Base-by-base conservation (phyloP, 1,140 invertebrate species). In the Lethrus apterus region DNA sequence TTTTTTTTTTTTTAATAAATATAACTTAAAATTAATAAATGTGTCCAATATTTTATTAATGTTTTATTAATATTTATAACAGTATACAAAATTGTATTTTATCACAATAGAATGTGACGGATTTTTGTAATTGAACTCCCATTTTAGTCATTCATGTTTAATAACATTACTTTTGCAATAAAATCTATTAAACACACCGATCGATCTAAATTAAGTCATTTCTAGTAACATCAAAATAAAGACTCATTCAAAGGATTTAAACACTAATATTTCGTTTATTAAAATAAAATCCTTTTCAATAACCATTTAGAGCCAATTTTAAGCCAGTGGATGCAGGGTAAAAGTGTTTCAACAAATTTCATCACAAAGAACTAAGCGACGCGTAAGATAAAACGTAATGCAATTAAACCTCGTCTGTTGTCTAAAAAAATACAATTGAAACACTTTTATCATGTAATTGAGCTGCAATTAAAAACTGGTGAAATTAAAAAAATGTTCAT, bases 71-170 rank as follows among this genome's bases (percentile, higher is more conserved):
- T 36, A 40, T 40, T 47, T 47, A 26, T 44, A 54, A 57, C 52
- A 57, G 35, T 38, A 38, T 38, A 38, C 35, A 57, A 57, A 57
- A 38, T 54, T 42, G 45, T 48, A 46, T 57, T 51, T 44, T 56
- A 56, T 56, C 54, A 56, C 55, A 57, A 51, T 48, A 41, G 38
- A 44, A 33, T 36, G 52, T 54, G 55, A 54, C 51, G 50, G 51
- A 56, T 46, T 41, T 44, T 43, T 46, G 14, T 23, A 35, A 36
- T 33, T 35, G 34, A 26, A 34, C 44, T 21, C 34, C 44, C 24
- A 24, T 45, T 46, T 29, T 19, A 46, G 36, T 31, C 43, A 35
- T 35, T 46, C 26, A 43, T 43, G 30, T 31, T 29, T 24, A 43
- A 26, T 43, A 29, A 26, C 40, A 26, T 29, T 29, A 43, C 2